Percentiles rank a stretch among this genome's conserved stretches.
These are phyloP conservation scores for Meriones psammophilus DNA, from an alignment of 2,797 vertebrate species.

Conservation along the genomic window DNA sequence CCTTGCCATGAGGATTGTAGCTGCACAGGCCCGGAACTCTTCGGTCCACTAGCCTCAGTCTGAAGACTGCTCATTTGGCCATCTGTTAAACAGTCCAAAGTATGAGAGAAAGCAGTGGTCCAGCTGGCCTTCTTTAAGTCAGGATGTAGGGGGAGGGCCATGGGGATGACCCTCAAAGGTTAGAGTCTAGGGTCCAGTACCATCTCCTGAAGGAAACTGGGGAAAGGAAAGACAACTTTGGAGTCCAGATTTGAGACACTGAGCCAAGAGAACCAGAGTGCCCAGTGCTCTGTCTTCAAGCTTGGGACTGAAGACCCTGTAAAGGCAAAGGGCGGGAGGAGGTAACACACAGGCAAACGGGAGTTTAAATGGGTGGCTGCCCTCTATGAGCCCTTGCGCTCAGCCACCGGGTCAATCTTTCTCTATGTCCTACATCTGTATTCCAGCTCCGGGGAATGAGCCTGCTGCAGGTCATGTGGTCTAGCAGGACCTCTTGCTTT, in stretches of 20 bases:
- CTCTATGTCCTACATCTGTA: not conserved
- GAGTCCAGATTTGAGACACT: conserved; percentile 20
- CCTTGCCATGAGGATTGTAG: not conserved
- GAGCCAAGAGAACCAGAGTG: not conserved
- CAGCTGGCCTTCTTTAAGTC: not conserved
- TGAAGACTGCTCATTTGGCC: not conserved
- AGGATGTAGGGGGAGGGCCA: not conserved
- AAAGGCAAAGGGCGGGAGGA: not conserved
- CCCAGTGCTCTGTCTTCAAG: not conserved
- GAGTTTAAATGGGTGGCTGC: not conserved
- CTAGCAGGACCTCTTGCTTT: not conserved
- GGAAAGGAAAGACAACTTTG: not conserved
- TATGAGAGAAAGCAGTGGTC: not conserved
- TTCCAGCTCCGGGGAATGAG: not conserved
- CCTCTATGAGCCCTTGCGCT: not conserved
- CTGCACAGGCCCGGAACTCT: not conserved
- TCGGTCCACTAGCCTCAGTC: not conserved
- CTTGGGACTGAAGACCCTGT: not conserved
- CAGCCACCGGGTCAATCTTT: not conserved
- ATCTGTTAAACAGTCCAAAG: not conserved
- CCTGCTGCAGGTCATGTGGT: not conserved
- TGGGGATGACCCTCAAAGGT: not conserved
- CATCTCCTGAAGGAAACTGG: not conserved
- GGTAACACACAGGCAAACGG: not conserved
- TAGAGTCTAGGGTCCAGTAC: not conserved